Conservation (phyloP, 1,140 invertebrate species). For the Lepidurus apus region DNA sequence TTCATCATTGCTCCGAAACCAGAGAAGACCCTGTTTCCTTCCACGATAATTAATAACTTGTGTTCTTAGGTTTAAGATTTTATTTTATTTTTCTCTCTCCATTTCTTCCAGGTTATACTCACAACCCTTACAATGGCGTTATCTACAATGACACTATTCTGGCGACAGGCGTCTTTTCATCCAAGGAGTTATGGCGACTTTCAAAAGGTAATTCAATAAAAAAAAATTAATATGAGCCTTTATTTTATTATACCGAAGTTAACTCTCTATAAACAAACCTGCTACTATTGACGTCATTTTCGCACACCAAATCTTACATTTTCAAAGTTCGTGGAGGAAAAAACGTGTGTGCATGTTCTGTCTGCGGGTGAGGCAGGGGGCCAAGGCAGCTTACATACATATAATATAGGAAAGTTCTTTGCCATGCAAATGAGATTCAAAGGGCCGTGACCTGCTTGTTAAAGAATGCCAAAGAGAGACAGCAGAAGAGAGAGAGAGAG, state of each 20-base stretch:
- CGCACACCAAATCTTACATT: neutral
- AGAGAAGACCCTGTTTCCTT: neutral
- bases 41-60: neutral
- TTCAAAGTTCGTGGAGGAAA: neutral
- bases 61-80: neutral
- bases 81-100: constrained; percentile 17
- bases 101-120: constrained; percentile 70
- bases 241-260: neutral
- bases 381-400: neutral
- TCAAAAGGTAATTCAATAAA: constrained; percentile 73
- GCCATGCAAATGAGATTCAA: constrained; percentile 11
- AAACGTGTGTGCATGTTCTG: constrained; percentile 19
- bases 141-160: constrained; percentile 97
- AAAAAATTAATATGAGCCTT: neutral
- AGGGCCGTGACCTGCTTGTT: constrained; percentile 13
- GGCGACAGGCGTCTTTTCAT: constrained; percentile 96
- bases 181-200: constrained; percentile 93
- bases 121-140: constrained; percentile 96
- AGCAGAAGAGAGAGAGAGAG: neutral
- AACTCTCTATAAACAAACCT: neutral
- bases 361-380: neutral
- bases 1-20: neutral
- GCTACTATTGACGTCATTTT: constrained; percentile 16
- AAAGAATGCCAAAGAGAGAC: constrained; percentile 2
- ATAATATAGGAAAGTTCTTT: neutral